These are phyloP conservation scores for Octomys mimax DNA, from an alignment of 2,797 vertebrate genomes.

Conservation along the genomic window DNA sequence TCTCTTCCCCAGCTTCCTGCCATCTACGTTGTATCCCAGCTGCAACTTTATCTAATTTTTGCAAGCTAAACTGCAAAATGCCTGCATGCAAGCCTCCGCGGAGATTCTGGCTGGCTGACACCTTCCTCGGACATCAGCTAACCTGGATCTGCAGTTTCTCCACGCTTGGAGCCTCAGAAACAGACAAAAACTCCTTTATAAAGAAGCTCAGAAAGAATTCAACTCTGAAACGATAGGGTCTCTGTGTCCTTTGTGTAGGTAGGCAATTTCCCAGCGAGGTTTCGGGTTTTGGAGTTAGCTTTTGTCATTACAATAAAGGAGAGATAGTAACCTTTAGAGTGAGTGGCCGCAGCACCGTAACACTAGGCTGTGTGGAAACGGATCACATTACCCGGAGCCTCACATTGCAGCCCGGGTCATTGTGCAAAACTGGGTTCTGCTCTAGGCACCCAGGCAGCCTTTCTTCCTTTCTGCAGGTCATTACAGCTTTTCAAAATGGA, in stretches of 20 bases:
- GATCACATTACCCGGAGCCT: slow-evolving; percentile 83
- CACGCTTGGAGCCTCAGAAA: background rate
- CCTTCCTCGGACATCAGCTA: slow-evolving; percentile 49
- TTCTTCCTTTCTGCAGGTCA: slow-evolving; percentile 77
- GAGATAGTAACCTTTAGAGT: slow-evolving; percentile 85
- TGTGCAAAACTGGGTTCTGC: slow-evolving; percentile 86
- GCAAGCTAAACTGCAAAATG: background rate
- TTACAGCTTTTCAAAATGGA: slow-evolving; percentile 24
- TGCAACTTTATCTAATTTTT: slow-evolving; percentile 19
- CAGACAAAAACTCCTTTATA: slow-evolving; percentile 85
- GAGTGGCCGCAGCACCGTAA: slow-evolving; percentile 78
- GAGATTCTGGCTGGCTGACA: background rate
- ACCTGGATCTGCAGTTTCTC: slow-evolving; percentile 79
- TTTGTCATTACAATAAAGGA: slow-evolving; percentile 86
- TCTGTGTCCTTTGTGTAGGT: slow-evolving; percentile 78
- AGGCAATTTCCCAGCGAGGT: slow-evolving; percentile 86
- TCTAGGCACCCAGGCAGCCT: slow-evolving; percentile 76
- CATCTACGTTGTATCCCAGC: background rate
- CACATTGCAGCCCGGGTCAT: slow-evolving; percentile 76
- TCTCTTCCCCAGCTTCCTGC: background rate
- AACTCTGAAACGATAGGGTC: slow-evolving; percentile 77
- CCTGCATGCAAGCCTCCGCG: background rate
- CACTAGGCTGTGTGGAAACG: slow-evolving; percentile 78
- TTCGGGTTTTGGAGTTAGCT: slow-evolving; percentile 86
- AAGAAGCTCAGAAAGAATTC: slow-evolving; percentile 73